phyloP scores from a whole-genome alignment of 2,113 vertebrate genomes.

The Callaeas wilsoni region DNA sequence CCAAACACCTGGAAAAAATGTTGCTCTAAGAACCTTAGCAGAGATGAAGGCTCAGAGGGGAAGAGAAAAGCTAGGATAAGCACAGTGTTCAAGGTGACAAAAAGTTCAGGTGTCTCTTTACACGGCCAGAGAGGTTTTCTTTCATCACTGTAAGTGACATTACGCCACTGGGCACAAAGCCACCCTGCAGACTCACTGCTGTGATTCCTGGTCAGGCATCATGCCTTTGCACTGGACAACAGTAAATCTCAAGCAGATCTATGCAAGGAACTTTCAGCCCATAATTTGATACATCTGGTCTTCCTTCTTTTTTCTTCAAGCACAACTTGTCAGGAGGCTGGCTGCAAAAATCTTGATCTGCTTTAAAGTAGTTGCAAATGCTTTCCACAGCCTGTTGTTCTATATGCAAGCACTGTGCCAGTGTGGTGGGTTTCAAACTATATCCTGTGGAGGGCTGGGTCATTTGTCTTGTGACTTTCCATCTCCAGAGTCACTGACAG shows the following conservation, averaged over 20 bases:
- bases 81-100: neutral
- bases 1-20: neutral
- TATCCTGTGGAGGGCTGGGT: neutral
- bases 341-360: neutral
- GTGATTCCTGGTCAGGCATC: neutral
- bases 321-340: neutral
- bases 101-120: neutral
- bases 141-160: neutral
- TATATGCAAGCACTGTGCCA: neutral
- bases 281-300: neutral
- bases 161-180: neutral
- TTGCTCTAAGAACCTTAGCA: neutral
- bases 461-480: neutral
- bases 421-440: neutral
- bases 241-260: neutral
- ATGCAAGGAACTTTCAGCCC: neutral
- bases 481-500: neutral
- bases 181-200: neutral
- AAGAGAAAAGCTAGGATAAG: neutral
- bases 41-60: neutral
- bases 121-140: neutral
- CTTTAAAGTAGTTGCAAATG: slow-evolving; percentile 3
- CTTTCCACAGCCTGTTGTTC: neutral
- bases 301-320: neutral
- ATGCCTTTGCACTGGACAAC: neutral